Evolutionary conservation across 2,113 vertebrate genomes (phyloP).

Genomic region (Cinclus cinclus): DNA sequence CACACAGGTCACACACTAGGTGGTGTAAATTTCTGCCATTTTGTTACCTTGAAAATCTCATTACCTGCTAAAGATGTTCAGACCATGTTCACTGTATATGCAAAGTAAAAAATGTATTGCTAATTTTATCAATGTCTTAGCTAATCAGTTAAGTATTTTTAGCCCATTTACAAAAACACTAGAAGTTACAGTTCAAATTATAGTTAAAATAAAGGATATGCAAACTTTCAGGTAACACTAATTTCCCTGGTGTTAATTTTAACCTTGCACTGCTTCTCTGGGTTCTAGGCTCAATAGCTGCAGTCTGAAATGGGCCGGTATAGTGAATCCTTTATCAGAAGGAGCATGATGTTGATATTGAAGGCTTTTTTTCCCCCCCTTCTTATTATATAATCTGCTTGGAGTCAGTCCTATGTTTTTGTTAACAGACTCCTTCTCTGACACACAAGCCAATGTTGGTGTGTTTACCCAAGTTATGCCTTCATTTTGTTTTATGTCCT

Average conservation of each 20-base stretch:
- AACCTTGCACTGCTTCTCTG: not conserved
- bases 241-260: not conserved
- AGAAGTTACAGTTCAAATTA: not conserved
- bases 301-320: not conserved
- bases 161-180: not conserved
- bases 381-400: not conserved
- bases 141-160: not conserved
- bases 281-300: not conserved
- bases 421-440: not conserved
- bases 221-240: not conserved
- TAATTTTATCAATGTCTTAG: not conserved
- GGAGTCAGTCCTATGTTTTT: not conserved
- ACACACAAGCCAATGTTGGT: not conserved
- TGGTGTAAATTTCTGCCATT: not conserved
- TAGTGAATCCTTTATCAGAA: not conserved
- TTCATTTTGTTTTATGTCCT: not conserved
- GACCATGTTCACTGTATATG: not conserved
- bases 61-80: not conserved
- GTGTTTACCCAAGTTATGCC: not conserved
- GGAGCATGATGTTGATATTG: not conserved
- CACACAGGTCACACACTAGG: not conserved
- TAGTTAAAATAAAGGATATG: not conserved
- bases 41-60: not conserved
- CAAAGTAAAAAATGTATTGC: not conserved
- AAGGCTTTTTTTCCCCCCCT: not conserved